phyloP scores from a whole-genome alignment of 2,797 vertebrate species.

The Argya squamiceps region DNA sequence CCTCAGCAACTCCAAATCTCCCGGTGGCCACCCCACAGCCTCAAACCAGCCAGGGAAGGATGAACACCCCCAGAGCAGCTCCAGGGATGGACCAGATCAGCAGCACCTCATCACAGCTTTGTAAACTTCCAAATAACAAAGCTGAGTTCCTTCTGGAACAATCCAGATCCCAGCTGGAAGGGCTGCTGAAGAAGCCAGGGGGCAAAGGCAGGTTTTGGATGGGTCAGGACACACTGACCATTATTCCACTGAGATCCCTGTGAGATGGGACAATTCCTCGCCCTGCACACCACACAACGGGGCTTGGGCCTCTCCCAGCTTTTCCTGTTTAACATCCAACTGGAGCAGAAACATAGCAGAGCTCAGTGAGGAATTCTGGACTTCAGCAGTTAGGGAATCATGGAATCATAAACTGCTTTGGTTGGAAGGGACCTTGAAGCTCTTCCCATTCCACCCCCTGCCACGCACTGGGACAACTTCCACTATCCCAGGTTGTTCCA shows the following conservation, averaged over 20 bases:
- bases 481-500: background rate
- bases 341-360: background rate
- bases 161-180: background rate
- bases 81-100: background rate
- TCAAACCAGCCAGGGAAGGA: background rate
- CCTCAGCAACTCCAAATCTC: background rate
- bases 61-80: background rate
- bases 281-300: accelerated
- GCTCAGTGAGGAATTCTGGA: background rate
- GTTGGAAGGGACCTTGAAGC: background rate
- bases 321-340: background rate
- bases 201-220: background rate
- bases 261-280: background rate
- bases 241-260: background rate
- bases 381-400: background rate
- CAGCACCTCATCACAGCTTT: background rate
- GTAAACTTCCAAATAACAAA: accelerated
- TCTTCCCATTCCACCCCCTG: background rate
- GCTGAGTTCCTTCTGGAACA: background rate
- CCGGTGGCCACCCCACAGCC: accelerated
- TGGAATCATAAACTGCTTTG: background rate
- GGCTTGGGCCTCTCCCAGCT: background rate
- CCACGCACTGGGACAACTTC: background rate
- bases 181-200: background rate
- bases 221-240: background rate